Evolutionary conservation across 92 coral and sea anemone genomes (phyloP).

Genomic region (Heteractis magnifica): DNA sequence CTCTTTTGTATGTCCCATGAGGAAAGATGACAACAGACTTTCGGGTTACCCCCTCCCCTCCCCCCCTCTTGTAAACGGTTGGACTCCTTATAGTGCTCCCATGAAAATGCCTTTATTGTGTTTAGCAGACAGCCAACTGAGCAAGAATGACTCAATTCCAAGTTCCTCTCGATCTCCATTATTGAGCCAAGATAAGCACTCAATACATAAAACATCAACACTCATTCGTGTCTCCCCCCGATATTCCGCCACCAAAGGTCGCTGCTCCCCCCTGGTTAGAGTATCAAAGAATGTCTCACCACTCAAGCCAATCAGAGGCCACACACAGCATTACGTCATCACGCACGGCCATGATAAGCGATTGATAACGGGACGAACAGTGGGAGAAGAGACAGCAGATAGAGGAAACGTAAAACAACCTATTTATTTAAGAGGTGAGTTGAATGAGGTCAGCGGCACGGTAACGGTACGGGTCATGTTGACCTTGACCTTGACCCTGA

Average conservation of each 20-base stretch:
- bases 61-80: no score
- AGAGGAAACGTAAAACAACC: constrained; percentile 40
- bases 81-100: no score
- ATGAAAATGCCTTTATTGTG: not conserved
- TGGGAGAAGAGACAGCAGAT: constrained; percentile 4
- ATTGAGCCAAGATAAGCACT: not conserved
- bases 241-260: constrained; percentile 27
- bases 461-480: not conserved
- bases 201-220: constrained; percentile 32
- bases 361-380: not conserved
- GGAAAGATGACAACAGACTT: no score
- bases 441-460: not conserved
- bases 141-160: not conserved
- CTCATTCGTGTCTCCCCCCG: constrained; percentile 64
- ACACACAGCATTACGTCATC: constrained; percentile 55
- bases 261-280: constrained; percentile 45
- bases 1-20: no score
- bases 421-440: constrained; percentile 62
- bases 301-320: constrained; percentile 48
- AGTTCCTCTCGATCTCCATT: not conserved
- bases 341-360: constrained; percentile 61
- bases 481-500: not conserved
- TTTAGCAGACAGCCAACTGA: not conserved
- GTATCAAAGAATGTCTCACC: constrained; percentile 62
- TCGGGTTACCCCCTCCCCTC: no score